phyloP scores from a whole-genome alignment of 2,888 invertebrate genomes.

The Netelia melanura region DNA sequence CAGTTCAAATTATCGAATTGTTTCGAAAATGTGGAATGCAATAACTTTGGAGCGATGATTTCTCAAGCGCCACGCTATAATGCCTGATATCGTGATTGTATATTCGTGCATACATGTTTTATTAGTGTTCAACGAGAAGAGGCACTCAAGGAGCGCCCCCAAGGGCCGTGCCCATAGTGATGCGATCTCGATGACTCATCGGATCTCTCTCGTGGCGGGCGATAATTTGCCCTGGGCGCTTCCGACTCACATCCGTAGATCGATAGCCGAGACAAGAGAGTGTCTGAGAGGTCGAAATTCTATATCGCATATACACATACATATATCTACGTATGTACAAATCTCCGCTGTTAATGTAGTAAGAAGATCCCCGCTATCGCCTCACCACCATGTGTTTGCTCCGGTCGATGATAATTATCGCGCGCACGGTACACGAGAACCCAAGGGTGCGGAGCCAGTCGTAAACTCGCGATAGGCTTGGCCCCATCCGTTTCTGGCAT shows the following conservation, averaged over 20 bases:
- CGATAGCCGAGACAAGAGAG: slow-evolving; percentile 47
- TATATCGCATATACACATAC: neutral
- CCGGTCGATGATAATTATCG: slow-evolving; percentile 47
- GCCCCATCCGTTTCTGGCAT: slow-evolving; percentile 16
- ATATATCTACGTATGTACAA: neutral
- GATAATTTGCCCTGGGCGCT: slow-evolving; percentile 45
- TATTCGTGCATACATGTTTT: neutral
- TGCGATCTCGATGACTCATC: slow-evolving; percentile 44
- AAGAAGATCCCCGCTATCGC: slow-evolving; percentile 34
- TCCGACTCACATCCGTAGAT: slow-evolving; percentile 49
- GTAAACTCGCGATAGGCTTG: slow-evolving; percentile 56
- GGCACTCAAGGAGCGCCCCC: slow-evolving; percentile 10
- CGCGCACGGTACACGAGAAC: slow-evolving; percentile 6
- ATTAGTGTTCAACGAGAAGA: slow-evolving; percentile 8
- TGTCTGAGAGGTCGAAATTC: slow-evolving; percentile 24
- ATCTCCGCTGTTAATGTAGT: slow-evolving; percentile 17
- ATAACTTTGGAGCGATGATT: slow-evolving; percentile 14
- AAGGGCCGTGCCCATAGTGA: slow-evolving; percentile 6
- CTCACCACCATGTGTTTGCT: slow-evolving; percentile 29
- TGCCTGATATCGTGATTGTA: neutral
- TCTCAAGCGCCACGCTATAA: neutral
- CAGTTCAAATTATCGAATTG: neutral
- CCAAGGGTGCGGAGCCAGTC: slow-evolving; percentile 28
- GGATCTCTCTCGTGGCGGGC: slow-evolving; percentile 3
- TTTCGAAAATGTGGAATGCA: neutral